phyloP scores from a whole-genome alignment of 2,113 vertebrate species.

The Rhinogobius similis region DNA sequence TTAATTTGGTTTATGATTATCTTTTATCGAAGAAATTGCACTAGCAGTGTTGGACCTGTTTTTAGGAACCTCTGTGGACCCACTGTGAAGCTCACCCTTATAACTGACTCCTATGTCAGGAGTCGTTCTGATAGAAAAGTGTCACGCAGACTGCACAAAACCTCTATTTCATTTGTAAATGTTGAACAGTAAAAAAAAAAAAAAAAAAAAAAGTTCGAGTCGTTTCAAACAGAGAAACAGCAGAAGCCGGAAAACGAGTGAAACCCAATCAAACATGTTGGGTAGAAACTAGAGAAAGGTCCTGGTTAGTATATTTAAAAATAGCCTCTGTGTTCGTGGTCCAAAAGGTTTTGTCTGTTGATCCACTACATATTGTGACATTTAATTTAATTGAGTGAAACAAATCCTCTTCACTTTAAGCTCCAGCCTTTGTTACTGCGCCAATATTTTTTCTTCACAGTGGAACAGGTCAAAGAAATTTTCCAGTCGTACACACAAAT shows the following conservation, averaged over 20 bases:
- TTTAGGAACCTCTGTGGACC: too few relatives aligned
- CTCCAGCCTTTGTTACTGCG: slow-evolving; percentile 9
- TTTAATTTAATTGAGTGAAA: slow-evolving; percentile 32
- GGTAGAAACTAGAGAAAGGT: slow-evolving; percentile 17
- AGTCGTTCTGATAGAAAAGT: too few relatives aligned
- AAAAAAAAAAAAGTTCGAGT: slow-evolving; percentile 14
- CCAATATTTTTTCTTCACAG: slow-evolving; percentile 6
- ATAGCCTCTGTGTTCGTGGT: slow-evolving; percentile 12
- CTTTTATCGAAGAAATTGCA: too few relatives aligned
- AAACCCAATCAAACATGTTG: slow-evolving; percentile 20
- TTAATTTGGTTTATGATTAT: too few relatives aligned
- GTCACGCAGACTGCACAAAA: background rate
- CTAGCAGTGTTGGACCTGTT: too few relatives aligned
- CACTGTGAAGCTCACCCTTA: too few relatives aligned
- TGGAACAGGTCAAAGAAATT: slow-evolving; percentile 14
- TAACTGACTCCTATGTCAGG: too few relatives aligned
- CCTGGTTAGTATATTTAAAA: slow-evolving; percentile 27
- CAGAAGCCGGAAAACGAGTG: slow-evolving; percentile 36
- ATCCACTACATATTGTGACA: slow-evolving; percentile 14
- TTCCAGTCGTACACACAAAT: slow-evolving; percentile 6
- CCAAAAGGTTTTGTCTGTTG: slow-evolving; percentile 17
- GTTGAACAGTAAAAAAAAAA: slow-evolving; percentile 14
- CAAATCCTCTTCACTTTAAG: slow-evolving; percentile 10
- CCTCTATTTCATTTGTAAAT: slow-evolving; percentile 5
- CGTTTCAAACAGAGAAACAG: slow-evolving; percentile 9